Conservation (phyloP, 92 coral and sea anemone species). For the Zoanthus sociatus region DNA sequence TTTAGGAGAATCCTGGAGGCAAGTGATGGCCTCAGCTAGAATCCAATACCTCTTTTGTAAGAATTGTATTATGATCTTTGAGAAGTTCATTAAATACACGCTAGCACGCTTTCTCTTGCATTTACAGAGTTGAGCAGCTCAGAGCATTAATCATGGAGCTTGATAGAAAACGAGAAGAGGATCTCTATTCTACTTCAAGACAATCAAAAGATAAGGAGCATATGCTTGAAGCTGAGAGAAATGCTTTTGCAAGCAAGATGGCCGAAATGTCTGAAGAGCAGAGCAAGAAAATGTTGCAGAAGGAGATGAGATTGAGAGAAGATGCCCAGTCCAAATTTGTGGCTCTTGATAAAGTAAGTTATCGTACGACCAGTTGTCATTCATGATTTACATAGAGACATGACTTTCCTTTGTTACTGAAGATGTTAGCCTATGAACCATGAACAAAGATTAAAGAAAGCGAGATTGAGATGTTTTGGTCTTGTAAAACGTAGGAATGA, state of each 20-base stretch:
- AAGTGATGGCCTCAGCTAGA: no score
- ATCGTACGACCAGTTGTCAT: not conserved
- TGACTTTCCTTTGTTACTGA: no score
- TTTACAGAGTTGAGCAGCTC: conserved; percentile 81
- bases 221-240: conserved; percentile 81
- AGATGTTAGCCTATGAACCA: no score
- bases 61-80: no score
- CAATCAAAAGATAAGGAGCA: conserved; percentile 84
- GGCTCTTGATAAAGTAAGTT: conserved; percentile 82
- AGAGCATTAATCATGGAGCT: conserved; percentile 78
- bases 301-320: conserved; percentile 92
- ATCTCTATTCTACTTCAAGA: conserved; percentile 72
- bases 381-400: no score
- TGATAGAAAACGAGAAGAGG: conserved; percentile 87
- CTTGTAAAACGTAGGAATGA: no score
- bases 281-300: conserved; percentile 87
- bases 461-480: no score
- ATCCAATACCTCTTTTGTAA: no score
- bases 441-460: no score
- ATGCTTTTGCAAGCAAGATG: conserved; percentile 80
- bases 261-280: conserved; percentile 94
- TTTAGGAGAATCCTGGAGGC: no score
- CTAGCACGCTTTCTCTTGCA: no score
- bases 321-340: conserved; percentile 94
- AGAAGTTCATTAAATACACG: no score